These are phyloP conservation scores for Mionectes olivaceus DNA, from an alignment of 2,797 vertebrate species.

Conservation along the genomic window DNA sequence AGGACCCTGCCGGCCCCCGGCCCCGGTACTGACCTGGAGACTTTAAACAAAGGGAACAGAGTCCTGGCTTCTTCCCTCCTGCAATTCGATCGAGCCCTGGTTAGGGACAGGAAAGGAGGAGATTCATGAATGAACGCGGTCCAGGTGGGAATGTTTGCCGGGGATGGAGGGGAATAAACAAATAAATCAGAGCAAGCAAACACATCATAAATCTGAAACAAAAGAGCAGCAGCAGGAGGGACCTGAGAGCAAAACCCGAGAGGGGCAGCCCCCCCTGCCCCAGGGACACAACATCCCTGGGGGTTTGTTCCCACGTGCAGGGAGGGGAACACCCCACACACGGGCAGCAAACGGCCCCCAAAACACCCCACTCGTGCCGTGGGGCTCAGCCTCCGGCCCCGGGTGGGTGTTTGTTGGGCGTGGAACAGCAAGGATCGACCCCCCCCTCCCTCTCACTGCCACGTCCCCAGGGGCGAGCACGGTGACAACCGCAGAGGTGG, in stretches of 20 bases:
- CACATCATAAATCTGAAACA: neutral
- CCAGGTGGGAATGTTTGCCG: neutral
- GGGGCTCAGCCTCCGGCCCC: neutral
- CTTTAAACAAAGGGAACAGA: constrained; percentile 86
- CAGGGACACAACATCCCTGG: fast-evolving
- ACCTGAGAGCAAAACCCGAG: neutral
- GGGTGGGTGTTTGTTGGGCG: fast-evolving
- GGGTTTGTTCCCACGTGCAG: neutral
- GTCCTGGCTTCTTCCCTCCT: constrained; percentile 84
- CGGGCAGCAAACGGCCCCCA: fast-evolving
- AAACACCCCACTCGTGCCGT: fast-evolving
- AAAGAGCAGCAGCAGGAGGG: neutral
- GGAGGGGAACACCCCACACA: neutral
- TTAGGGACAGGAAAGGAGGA: constrained; percentile 85
- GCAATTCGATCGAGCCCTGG: constrained; percentile 82
- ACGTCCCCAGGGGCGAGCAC: fast-evolving
- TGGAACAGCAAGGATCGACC: fast-evolving
- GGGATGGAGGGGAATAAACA: neutral
- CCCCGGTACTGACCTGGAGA: constrained; percentile 83
- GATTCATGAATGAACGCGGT: constrained; percentile 73
- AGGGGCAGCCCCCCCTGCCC: neutral
- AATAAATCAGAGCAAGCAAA: constrained; percentile 24
- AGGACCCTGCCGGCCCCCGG: constrained; percentile 21
- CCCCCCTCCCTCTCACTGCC: fast-evolving
- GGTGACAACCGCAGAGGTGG: neutral